These are phyloP conservation scores for Galemys pyrenaicus DNA, from an alignment of 2,113 vertebrate species.

Conservation along the genomic window DNA sequence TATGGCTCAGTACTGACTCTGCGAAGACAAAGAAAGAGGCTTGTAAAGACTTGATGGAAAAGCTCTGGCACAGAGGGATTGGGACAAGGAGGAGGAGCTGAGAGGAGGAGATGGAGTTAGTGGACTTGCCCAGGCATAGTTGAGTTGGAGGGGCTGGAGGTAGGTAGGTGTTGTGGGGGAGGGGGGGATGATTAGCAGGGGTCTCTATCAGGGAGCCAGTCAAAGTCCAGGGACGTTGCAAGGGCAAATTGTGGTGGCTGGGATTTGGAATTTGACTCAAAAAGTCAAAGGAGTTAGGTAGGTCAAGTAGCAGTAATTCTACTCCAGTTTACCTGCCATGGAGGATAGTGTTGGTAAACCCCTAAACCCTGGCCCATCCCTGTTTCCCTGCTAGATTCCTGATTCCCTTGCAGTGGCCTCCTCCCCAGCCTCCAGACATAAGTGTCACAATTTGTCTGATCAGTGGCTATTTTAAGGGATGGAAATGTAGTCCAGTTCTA, in stretches of 20 bases:
- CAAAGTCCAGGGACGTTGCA: no score
- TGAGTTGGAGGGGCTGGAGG: fast-evolving
- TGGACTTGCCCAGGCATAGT: fast-evolving
- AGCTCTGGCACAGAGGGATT: not conserved
- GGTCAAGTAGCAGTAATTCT: not conserved
- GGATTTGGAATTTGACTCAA: not conserved
- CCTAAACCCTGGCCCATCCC: not conserved
- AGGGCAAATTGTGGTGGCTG: not conserved
- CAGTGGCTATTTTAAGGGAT: not conserved
- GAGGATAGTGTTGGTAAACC: not conserved
- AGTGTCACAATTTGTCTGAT: not conserved
- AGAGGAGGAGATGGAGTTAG: not conserved
- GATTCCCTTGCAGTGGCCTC: not conserved
- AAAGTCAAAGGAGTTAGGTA: not conserved
- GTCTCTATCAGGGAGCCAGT: not conserved
- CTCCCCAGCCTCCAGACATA: no score
- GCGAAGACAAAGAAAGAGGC: not conserved
- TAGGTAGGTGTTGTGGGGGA: no score
- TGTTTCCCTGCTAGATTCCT: not conserved
- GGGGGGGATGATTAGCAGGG: no score
- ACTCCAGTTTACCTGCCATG: not conserved
- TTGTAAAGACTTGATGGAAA: not conserved
- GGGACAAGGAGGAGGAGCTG: not conserved
- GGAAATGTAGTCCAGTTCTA: not conserved
- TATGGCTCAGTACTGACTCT: not conserved